Conservation (phyloP, 2,888 invertebrate species). For the Cephus sareptanus region DNA sequence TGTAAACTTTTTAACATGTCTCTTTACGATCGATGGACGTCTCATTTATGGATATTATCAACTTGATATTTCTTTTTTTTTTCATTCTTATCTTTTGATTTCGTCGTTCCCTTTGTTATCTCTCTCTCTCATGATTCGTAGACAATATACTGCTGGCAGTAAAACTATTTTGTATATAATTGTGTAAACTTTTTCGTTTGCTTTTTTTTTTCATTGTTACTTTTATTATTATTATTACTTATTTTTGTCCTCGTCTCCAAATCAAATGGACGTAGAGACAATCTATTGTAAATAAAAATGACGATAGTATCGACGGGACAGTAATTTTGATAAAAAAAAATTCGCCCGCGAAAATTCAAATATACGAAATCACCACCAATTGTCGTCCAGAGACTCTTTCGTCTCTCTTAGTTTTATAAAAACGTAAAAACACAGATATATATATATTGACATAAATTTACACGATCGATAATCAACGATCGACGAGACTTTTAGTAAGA, state of each 20-base stretch:
- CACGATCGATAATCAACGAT: neutral
- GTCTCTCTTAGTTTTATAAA: neutral
- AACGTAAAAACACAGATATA: neutral
- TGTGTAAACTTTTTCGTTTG: neutral
- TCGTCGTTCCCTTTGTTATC: neutral
- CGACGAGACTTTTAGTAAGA: neutral
- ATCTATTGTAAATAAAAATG: neutral
- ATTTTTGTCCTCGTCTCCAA: neutral
- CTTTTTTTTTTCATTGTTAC: neutral
- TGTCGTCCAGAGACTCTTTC: neutral
- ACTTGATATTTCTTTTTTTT: neutral
- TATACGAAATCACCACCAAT: neutral
- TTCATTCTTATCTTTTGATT: neutral
- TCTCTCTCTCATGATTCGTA: too few relatives aligned
- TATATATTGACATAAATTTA: neutral
- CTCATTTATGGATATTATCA: neutral
- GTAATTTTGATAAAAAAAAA: neutral
- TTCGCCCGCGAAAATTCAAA: neutral
- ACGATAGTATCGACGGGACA: neutral
- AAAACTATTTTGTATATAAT: neutral
- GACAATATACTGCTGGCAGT: neutral
- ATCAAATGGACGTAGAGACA: neutral
- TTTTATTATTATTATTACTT: neutral
- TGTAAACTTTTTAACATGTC: neutral
- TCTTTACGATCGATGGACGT: neutral